These are phyloP conservation scores for Tauraco erythrolophus DNA, from an alignment of 2,113 vertebrate genomes.

Conservation along the genomic window DNA sequence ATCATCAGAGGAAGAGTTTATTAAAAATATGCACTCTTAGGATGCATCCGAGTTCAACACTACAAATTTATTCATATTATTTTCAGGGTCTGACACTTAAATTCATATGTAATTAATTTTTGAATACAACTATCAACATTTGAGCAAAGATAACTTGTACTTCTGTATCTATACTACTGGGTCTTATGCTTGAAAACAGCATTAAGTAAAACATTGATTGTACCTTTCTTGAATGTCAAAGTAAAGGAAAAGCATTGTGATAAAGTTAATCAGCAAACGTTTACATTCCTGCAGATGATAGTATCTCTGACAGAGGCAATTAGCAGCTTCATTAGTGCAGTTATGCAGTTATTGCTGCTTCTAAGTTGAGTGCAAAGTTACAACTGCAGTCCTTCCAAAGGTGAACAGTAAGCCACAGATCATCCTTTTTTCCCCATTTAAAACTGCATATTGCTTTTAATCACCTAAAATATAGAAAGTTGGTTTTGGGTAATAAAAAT, in stretches of 20 bases:
- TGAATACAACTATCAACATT: background rate
- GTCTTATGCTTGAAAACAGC: background rate
- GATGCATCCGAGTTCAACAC: background rate
- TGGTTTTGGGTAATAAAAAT: slow-evolving; percentile 43
- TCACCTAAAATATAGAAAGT: background rate
- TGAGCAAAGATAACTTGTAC: background rate
- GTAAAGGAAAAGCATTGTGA: background rate
- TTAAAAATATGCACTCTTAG: background rate
- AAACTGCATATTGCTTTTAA: slow-evolving; percentile 52
- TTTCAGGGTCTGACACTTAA: background rate
- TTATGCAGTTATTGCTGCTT: background rate
- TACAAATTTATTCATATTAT: background rate
- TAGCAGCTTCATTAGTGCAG: background rate
- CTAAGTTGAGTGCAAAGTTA: background rate
- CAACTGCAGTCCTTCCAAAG: background rate
- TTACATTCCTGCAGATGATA: background rate
- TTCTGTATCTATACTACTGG: background rate
- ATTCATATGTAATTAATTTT: background rate
- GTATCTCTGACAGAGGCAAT: background rate
- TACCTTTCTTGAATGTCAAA: background rate
- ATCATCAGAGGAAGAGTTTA: background rate
- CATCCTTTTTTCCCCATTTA: background rate
- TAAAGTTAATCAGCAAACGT: background rate
- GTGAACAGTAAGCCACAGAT: slow-evolving; percentile 9
- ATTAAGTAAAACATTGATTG: background rate